These are phyloP conservation scores for Peromyscus melanophrys DNA, from an alignment of 2,797 vertebrate species.

Conservation along the genomic window DNA sequence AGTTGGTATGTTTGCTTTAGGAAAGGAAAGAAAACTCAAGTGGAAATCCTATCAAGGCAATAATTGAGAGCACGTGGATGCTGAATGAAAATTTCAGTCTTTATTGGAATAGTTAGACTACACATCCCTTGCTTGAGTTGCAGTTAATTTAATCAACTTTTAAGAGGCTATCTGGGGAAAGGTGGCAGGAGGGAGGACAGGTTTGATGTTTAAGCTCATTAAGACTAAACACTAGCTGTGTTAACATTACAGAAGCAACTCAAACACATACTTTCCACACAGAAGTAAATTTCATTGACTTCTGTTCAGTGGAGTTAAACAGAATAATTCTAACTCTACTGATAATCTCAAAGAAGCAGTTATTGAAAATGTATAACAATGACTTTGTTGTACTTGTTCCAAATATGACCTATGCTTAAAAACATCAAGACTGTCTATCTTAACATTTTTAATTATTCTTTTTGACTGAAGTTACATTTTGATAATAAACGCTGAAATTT, in stretches of 20 bases:
- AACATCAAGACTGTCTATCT: background rate
- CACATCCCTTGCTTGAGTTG: constrained; percentile 31
- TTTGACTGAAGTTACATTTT: constrained; percentile 36
- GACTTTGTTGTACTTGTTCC: background rate
- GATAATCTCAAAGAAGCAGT: background rate
- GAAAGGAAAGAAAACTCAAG: constrained; percentile 32
- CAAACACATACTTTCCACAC: background rate
- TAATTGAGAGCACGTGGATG: background rate
- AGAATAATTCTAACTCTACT: background rate
- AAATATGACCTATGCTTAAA: background rate
- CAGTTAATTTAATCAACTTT: constrained; percentile 58
- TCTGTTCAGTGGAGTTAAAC: background rate
- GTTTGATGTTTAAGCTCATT: constrained; percentile 25
- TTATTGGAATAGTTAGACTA: background rate
- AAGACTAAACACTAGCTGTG: background rate
- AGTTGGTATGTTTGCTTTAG: constrained; percentile 23
- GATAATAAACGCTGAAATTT: background rate
- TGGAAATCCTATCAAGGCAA: background rate
- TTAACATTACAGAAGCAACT: background rate
- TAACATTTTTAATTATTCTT: background rate
- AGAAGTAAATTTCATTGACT: background rate
- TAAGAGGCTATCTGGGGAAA: background rate
- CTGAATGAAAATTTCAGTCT: constrained; percentile 49
- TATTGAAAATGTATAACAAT: background rate
- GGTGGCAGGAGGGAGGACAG: background rate